Evolutionary conservation across 2,797 vertebrate genomes (phyloP), one percentile per base, ranked within the genome.

Genomic region (Sphenodon punctatus): DNA sequence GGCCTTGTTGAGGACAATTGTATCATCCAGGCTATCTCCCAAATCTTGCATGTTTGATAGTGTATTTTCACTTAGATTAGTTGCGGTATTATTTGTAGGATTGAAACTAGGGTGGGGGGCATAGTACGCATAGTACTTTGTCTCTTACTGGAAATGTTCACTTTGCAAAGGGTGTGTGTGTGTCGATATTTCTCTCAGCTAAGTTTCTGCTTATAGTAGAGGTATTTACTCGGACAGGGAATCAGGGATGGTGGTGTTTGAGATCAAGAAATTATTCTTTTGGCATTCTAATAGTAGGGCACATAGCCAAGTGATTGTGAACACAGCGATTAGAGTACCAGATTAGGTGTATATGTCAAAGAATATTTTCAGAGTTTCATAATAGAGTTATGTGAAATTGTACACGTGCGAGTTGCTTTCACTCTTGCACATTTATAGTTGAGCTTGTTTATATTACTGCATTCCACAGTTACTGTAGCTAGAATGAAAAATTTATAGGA

Each of bases 291-390:
- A 56, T 65, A 0, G 22, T 30, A 1, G 53, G 15, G 5, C 64
- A 0, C 34, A 7, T 3, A 2, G 25, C 1, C 22, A 12, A 45
- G 13, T 10, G 55, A 42, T 2, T 0, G 39, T 4, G 8, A 39
- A 3, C 15, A 42, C n/a, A 7, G 9, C 3, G 11, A 5, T 15
- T 3, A 3, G 42, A 45, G 0, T n/a, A 39, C 14, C 2, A 2
- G 42, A 2, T 30, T 9, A 23, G 58, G 15, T 1, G 1, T 39
- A n/a, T 2, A 1, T 34, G 38, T 49, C 51, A 8, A 32, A 23
- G 53, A 25, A 12, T 39, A 22, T 0, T 12, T 48, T 1, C 11
- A 0, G 0, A 22, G 32, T 27, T 17, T 23, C 67, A 45, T 12
- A 10, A 4, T 30, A 56, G 43, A 60, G 1, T 20, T 46, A 25